Conservation (phyloP, 2,797 vertebrate genomes). For the Ctenopoma kingsleyae region DNA sequence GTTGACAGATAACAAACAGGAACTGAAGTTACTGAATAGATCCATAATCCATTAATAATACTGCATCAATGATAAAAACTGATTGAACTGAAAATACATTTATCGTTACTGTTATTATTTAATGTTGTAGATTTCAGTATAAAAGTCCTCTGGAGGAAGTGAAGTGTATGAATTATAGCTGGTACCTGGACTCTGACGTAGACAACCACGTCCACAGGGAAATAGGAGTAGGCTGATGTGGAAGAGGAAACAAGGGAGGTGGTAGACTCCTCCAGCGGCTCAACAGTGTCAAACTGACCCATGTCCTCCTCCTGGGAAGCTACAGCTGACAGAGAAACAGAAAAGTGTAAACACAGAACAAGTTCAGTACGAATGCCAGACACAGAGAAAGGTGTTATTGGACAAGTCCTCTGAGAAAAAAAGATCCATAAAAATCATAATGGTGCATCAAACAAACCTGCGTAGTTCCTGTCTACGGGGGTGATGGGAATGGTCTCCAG, state of each 20-base stretch:
- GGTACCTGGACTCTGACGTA: constrained; percentile 98
- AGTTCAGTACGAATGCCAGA: not conserved
- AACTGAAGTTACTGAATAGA: not conserved
- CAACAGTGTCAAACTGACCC: constrained; percentile 96
- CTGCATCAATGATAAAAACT: not conserved
- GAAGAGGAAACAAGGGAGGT: constrained; percentile 96
- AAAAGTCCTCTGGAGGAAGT: not conserved
- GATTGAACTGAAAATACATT: not conserved
- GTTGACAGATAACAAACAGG: not conserved
- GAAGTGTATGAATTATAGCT: not conserved
- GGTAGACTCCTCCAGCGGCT: constrained; percentile 94
- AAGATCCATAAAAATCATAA: too few species aligned
- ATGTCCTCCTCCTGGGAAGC: constrained; percentile 96
- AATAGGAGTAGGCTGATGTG: constrained; percentile 95
- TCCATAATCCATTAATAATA: not conserved
- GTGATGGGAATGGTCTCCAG: constrained; percentile 99
- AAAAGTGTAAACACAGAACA: not conserved
- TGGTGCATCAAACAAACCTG: constrained; percentile 78
- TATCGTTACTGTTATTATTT: not conserved
- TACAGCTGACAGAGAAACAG: constrained; percentile 80
- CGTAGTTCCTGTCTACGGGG: constrained; percentile 93
- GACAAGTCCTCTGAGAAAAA: too few species aligned
- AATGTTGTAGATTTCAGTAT: not conserved
- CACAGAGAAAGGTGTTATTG: too few species aligned
- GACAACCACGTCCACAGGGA: constrained; percentile 98